Percentiles rank a stretch among this genome's conserved stretches.
Evolutionary conservation across 2,888 invertebrate species (phyloP).

Genomic region (Pandemis cinnamomeana): DNA sequence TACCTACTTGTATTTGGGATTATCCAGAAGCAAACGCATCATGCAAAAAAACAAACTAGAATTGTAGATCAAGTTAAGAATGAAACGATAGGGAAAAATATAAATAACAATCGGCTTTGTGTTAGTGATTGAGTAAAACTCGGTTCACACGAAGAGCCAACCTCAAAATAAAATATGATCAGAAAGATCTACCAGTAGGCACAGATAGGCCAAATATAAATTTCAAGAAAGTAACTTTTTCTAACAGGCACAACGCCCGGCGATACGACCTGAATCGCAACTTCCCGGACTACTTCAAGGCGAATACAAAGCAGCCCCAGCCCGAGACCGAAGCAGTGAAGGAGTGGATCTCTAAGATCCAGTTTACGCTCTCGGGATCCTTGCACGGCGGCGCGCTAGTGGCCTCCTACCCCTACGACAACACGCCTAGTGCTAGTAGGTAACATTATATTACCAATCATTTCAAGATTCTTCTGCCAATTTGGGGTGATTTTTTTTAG

Average conservation of each 20-base stretch:
- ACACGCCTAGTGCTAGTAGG: constrained; percentile 96
- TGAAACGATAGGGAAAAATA: neutral
- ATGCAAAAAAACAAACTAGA: neutral
- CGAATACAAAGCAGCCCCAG: constrained; percentile 93
- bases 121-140: neutral
- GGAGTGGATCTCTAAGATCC: constrained; percentile 96
- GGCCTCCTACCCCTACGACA: constrained; percentile 98
- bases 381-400: constrained; percentile 98
- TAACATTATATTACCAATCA: constrained; percentile 37
- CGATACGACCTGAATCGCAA: constrained; percentile 97
- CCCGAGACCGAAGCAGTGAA: constrained; percentile 98
- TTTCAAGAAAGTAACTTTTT: neutral
- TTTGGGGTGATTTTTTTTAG: neutral
- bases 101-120: neutral
- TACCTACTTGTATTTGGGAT: neutral
- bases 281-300: constrained; percentile 97
- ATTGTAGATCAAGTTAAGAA: no score
- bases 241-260: constrained; percentile 90
- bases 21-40: neutral
- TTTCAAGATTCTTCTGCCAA: neutral
- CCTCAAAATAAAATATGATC: no score
- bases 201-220: neutral
- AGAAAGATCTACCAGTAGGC: no score
- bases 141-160: no score
- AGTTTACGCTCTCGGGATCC: constrained; percentile 97